These are phyloP conservation scores for Prinia subflava DNA, from an alignment of 2,113 vertebrate species.

Conservation along the genomic window DNA sequence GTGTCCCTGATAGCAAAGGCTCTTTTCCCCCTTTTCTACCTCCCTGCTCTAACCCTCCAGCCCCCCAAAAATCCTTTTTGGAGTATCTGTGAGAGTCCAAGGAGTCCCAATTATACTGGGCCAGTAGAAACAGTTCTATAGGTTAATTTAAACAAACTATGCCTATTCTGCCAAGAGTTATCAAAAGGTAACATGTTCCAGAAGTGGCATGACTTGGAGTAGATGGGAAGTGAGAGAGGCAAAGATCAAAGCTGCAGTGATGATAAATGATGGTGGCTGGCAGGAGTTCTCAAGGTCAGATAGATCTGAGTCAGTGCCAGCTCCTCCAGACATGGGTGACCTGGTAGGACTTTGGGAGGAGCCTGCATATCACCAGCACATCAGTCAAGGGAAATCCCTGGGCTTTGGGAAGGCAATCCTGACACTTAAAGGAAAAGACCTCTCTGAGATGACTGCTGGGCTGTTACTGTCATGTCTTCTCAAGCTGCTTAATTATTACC, in stretches of 20 bases:
- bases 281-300: background rate
- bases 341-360: background rate
- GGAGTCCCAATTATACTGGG: background rate
- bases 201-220: background rate
- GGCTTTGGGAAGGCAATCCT: background rate
- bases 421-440: background rate
- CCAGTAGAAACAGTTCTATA: background rate
- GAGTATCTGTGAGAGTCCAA: background rate
- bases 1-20: background rate
- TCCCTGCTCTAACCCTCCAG: background rate
- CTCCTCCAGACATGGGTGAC: background rate
- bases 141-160: background rate
- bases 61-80: background rate
- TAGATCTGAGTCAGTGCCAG: background rate
- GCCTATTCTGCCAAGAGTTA: background rate
- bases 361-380: background rate
- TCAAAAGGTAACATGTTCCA: background rate
- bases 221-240: background rate
- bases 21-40: background rate
- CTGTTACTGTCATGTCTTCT: background rate
- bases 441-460: background rate
- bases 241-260: background rate
- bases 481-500: background rate
- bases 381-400: background rate
- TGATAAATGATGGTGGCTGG: background rate